Evolutionary conservation across 2,797 vertebrate species (phyloP), one percentile per base, ranked within the genome.

Genomic region (Neosilurus mollespiculum): DNA sequence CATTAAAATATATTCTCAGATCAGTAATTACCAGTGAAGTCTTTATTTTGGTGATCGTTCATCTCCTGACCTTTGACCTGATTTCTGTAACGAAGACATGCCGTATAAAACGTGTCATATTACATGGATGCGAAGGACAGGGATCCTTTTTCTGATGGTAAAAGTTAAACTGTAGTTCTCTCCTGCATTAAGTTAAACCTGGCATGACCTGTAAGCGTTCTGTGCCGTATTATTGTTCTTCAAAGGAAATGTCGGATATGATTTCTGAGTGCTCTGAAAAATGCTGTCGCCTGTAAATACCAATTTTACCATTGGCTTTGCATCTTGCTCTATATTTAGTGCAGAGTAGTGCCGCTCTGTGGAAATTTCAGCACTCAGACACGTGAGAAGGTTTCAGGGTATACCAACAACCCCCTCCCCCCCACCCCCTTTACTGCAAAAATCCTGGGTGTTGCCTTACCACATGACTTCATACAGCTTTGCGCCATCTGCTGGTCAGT

Each of bases 401-500:
- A 78, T 79, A 85, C 91, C 90, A 62, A 43, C 4, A 43, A 43
- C 43, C 30, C 30, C 30, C 30, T 1, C 30, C 1, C 30, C 30
- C 43, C 43, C 1, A 1, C 8, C 43, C 43, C 43, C 43, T 43
- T 43, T 43, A 8, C 43, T 43, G 43, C 4, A 43, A 43, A 43
- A 43, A 43, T 43, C 8, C 85, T 89, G 92, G 92, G 93, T 94
- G 94, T 94, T 93, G 91, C 86, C 94, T 92, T 75, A 54, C 83
- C 81, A 76, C 72, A 64, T 49, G 61, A 65, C 10, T 51, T 82
- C 81, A 75, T 80, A 30, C 83, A 90, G 80, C 66, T 84, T 90
- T 84, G 6, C 87, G 83, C 93, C 95, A 93, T 90, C 95, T 94
- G 92, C 92, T 93, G 95, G 91, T 54, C 61, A 56, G 72, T 77